A percentile compares a stretch with the other conserved stretches of the same genome.
Evolutionary conservation across 2,888 invertebrate species (phyloP).

Genomic region (Villa cingulata): DNA sequence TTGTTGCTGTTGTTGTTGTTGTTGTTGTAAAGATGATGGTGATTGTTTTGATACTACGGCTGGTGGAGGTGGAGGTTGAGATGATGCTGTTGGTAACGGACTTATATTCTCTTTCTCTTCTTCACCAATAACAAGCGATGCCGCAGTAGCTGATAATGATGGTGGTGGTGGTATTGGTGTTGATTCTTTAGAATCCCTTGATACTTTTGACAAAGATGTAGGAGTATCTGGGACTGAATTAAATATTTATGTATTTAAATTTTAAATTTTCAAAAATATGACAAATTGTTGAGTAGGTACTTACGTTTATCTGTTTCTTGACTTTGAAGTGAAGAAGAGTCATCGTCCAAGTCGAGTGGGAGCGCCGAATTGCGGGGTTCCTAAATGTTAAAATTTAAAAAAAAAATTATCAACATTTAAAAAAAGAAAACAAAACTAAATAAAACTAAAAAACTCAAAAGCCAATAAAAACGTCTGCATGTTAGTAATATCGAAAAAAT

Average conservation of each 20-base stretch:
- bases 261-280: background rate
- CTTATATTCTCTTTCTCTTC: slow-evolving; percentile 22
- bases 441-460: too few relatives aligned
- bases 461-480: too few relatives aligned
- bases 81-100: slow-evolving; percentile 10
- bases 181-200: slow-evolving; percentile 33
- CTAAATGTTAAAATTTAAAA: slow-evolving; percentile 38
- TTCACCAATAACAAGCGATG: slow-evolving; percentile 21
- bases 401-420: background rate
- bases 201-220: slow-evolving; percentile 28
- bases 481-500: too few relatives aligned
- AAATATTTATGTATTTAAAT: background rate
- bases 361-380: slow-evolving; percentile 82
- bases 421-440: background rate
- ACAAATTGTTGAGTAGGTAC: slow-evolving; percentile 8
- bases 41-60: slow-evolving; percentile 16
- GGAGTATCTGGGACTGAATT: slow-evolving; percentile 35
- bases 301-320: slow-evolving; percentile 66
- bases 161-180: slow-evolving; percentile 24
- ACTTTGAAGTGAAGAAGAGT: slow-evolving; percentile 69
- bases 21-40: slow-evolving; percentile 12
- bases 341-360: slow-evolving; percentile 85
- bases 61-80: slow-evolving; percentile 15
- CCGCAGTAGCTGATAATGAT: slow-evolving; percentile 17
- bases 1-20: slow-evolving; percentile 3